Evolutionary conservation across 2,113 vertebrate genomes (phyloP).

Genomic region (Bubo scandiacus): DNA sequence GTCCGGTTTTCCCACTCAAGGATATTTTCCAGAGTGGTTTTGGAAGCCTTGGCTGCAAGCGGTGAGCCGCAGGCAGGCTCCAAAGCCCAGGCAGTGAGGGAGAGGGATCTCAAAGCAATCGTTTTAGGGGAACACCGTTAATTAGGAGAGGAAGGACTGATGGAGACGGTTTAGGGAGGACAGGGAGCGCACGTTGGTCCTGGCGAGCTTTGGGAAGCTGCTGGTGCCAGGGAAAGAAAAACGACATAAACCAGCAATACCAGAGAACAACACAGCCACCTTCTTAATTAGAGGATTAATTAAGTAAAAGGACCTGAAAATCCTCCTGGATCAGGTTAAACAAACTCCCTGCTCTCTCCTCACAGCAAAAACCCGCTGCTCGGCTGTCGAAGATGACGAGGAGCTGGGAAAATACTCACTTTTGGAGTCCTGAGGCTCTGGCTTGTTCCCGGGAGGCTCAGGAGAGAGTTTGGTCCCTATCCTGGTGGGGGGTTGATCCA

Average conservation of each 20-base stretch:
- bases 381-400: accelerated
- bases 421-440: slow-evolving; percentile 76
- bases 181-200: accelerated
- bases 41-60: neutral
- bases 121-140: accelerated
- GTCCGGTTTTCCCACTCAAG: accelerated
- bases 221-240: neutral
- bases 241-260: accelerated
- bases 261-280: accelerated
- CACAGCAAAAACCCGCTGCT: accelerated
- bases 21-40: neutral
- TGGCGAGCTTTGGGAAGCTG: neutral
- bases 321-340: accelerated
- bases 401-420: slow-evolving; percentile 25
- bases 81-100: accelerated
- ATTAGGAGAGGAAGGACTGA: neutral
- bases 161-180: neutral
- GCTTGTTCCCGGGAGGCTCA: slow-evolving; percentile 71
- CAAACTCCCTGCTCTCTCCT: neutral
- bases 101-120: neutral
- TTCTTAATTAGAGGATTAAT: neutral
- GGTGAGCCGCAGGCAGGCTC: neutral
- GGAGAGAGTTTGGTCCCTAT: slow-evolving; percentile 78
- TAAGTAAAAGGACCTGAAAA: neutral
- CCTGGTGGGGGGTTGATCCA: slow-evolving; percentile 67